Evolutionary conservation across 2,888 invertebrate species (phyloP).

Genomic region (Drosophila emarginata): DNA sequence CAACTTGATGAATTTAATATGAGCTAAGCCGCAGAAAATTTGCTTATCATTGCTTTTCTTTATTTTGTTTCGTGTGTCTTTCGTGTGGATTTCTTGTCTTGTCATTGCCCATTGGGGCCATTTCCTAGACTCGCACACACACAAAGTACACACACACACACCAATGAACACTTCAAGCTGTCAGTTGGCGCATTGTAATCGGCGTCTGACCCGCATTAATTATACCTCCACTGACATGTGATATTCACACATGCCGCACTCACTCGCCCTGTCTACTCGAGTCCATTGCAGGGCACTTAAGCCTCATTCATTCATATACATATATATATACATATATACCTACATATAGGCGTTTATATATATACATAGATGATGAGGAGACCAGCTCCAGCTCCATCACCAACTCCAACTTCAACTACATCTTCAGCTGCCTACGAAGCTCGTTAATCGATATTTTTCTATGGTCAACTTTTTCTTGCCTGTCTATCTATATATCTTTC

Average conservation of each 20-base stretch:
- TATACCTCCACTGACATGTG: slow-evolving; percentile 76
- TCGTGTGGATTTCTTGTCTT: slow-evolving; percentile 53
- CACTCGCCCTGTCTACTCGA: slow-evolving; percentile 42
- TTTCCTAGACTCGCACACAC: slow-evolving; percentile 33
- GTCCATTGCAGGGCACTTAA: slow-evolving; percentile 62
- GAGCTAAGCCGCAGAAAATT: slow-evolving; percentile 50
- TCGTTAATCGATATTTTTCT: slow-evolving; percentile 68
- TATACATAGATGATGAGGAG: slow-evolving; percentile 40
- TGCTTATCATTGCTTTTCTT: slow-evolving; percentile 72
- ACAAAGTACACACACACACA: slow-evolving; percentile 22
- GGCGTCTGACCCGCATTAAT: slow-evolving; percentile 78
- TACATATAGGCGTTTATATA: not conserved
- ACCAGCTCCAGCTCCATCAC: slow-evolving; percentile 6
- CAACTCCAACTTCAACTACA: slow-evolving; percentile 28
- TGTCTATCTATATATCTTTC: slow-evolving; percentile 28
- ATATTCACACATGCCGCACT: slow-evolving; percentile 70
- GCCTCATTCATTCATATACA: slow-evolving; percentile 40
- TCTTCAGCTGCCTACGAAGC: slow-evolving; percentile 57
- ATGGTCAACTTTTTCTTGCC: slow-evolving; percentile 5
- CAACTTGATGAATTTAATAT: slow-evolving; percentile 35
- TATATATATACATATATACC: not conserved
- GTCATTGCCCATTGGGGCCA: slow-evolving; percentile 64
- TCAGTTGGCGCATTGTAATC: slow-evolving; percentile 77
- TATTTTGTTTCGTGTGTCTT: slow-evolving; percentile 26
- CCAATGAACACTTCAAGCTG: slow-evolving; percentile 69